Base-by-base conservation (phyloP, 2,888 invertebrate genomes). In the Drosophila pseudotalamancana region DNA sequence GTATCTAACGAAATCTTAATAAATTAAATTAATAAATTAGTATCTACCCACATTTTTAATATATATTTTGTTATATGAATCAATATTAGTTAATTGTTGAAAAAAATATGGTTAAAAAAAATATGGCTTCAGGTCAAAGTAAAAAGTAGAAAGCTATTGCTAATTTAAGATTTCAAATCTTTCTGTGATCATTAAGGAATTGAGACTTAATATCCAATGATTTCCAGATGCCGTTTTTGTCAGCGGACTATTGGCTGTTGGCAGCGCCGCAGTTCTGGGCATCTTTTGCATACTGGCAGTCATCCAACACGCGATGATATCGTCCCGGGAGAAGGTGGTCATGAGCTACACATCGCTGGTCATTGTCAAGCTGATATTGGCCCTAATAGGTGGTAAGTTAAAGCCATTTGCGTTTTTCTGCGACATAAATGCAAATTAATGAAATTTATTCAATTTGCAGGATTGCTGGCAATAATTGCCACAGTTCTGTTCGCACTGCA, bases 301-400 rank as follows among this genome's bases (percentile, higher is more conserved):
- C 66, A 93, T 97, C 71, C 97, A 97, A 91, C 93, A 97, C 75
- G 96, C 97, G 70, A 97, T 97, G 97, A 94, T 97, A 87, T 95
- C 95, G 50, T 96, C 96, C 48, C 95, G 95, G 89, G 96, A 97
- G 90, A 94, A 94, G 87, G 95, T 97, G 67, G 94, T 95, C 68
- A 92, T 96, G 92, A 94, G 95, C 85, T 97, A 97, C 92, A 94
- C 95, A 69, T 93, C 94, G 70, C 94, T 96, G 49, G 94, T 97
- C 64, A 94, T 96, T 91, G 92, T 94, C 87, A 97, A 97, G 92
- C 93, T 97, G 72, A 94, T 95, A 51, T 92, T 97, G 72, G 95
- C 96, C 35, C 92, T 97, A 37, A 89, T 96, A 83, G 95, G 96
- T 78, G 95, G 97, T 97, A 90, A 94, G 95, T 93, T 31, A 6